Base-by-base conservation (phyloP, 1,140 invertebrate species). In the Papilio xuthus region DNA sequence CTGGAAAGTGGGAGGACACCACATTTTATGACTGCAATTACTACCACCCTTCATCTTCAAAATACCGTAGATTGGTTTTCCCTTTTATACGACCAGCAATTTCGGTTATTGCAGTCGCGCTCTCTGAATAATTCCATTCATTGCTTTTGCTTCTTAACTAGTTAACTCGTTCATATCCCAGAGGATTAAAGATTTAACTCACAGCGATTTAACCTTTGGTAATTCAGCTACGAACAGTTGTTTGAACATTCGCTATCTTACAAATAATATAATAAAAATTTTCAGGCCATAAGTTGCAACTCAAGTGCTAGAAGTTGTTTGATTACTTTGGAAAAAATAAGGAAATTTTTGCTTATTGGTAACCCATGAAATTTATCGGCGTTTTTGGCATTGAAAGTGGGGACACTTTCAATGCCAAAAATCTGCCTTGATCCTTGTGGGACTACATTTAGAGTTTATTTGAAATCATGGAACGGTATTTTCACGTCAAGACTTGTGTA, bases 21-120 rank as follows among this genome's bases (percentile, higher is more conserved):
- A 86, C 86, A 89, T 73, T 91, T 93, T 93, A 93, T 90, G 78
- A 84, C 78, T 70, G 87, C 91, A 93, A 93, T 92, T 91, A 91
- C 90, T 85, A 88, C 79, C 78, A 85, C 86, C 90, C 90, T 90
- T 90, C 89, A 90, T 89, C 88, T 87, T 83, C 85, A 87, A 91
- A 90, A 89, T 87, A 86, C 81, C 86, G 83, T 80, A 87, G 86
- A 93, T 90, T 92, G 89, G 85, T 89, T 91, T 85, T 80, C 83
- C 80, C 83, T 86, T 91, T 92, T 92, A 92, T 90, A 73, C 71
- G 71, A 73, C 71, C 41, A 47, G 71, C 42, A 73, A 73, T 73
- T 73, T 42, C 42, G 41, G 71, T 73, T 85, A 82, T 83, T 81
- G 75, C 77, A 81, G 81, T 47, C 37, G 71, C 50, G 41, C 71